Evolutionary conservation across 2,113 vertebrate genomes (phyloP).

Genomic region (Ictalurus furcatus): DNA sequence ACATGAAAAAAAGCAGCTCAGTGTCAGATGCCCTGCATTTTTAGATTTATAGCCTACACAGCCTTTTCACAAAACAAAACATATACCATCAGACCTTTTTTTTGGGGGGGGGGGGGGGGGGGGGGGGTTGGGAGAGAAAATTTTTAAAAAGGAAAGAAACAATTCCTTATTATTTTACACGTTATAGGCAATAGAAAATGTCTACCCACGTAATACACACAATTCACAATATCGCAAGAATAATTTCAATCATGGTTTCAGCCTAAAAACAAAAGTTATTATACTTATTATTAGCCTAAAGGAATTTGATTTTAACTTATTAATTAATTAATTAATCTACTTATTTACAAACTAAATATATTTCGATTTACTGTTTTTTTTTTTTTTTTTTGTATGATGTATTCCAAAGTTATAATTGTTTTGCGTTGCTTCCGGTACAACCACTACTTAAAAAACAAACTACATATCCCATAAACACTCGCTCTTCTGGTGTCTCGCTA

Average conservation of each 20-base stretch:
- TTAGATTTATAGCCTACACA: conserved; percentile 6
- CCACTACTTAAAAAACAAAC: background rate
- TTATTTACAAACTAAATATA: background rate
- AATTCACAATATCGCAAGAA: background rate
- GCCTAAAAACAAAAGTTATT: background rate
- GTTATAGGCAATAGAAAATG: background rate
- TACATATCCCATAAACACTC: background rate
- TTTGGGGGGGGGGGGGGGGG: no score
- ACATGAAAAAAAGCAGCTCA: background rate
- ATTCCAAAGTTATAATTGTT: background rate
- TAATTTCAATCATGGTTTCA: background rate
- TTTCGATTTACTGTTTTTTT: background rate
- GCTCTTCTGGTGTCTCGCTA: background rate
- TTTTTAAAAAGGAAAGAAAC: background rate
- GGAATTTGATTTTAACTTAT: background rate
- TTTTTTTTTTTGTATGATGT: background rate
- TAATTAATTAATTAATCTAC: background rate
- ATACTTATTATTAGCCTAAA: background rate
- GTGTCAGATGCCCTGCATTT: conserved; percentile 17
- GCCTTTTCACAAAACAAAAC: background rate
- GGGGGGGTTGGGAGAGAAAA: no score
- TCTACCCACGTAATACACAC: background rate
- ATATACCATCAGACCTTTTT: background rate
- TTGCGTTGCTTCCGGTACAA: background rate
- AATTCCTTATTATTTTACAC: no score